Percentiles rank a stretch among this genome's conserved stretches.
These are phyloP conservation scores for Atherinomorus stipes DNA, from an alignment of 2,113 vertebrate genomes.

Conservation along the genomic window DNA sequence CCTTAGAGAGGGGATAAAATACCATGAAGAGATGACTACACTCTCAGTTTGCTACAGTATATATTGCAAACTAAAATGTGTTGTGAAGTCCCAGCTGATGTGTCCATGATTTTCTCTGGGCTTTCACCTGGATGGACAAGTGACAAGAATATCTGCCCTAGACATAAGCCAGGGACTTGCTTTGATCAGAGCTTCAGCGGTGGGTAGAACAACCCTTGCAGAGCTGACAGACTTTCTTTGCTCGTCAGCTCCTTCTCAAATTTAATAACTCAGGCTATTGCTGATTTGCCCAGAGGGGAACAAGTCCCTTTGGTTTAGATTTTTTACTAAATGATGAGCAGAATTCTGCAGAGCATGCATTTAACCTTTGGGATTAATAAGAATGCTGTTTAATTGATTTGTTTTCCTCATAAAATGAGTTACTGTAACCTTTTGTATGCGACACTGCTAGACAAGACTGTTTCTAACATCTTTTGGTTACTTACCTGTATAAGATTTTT, in stretches of 20 bases:
- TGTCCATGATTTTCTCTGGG: conserved; percentile 23
- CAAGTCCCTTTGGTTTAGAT: conserved; percentile 46
- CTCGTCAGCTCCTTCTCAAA: conserved; percentile 46
- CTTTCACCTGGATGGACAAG: conserved; percentile 62
- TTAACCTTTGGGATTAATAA: conserved; percentile 78
- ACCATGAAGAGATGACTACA: too few relatives aligned
- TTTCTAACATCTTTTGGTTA: conserved; percentile 2
- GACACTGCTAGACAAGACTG: conserved; percentile 6
- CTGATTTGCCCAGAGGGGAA: conserved; percentile 55
- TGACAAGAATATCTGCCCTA: conserved; percentile 60
- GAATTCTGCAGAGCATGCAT: conserved; percentile 59
- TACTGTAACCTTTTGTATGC: conserved; percentile 12
- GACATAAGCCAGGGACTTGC: conserved; percentile 34
- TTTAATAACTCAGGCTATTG: conserved; percentile 54
- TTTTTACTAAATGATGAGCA: conserved; percentile 67
- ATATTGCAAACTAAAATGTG: conserved; percentile 7
- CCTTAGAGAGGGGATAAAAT: too few relatives aligned
- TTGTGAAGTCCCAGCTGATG: conserved; percentile 13
- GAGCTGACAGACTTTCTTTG: conserved; percentile 56
- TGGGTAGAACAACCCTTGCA: conserved; percentile 37
- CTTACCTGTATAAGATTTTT: too few relatives aligned
- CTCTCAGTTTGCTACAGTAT: conserved; percentile 26
- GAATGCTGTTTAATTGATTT: conserved; percentile 67
- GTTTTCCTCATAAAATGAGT: conserved; percentile 55
- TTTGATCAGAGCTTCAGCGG: conserved; percentile 40